A percentile compares a stretch with the other conserved stretches of the same genome.
Evolutionary conservation across 2,113 vertebrate species (phyloP).

Genomic region (Meriones unguiculatus): DNA sequence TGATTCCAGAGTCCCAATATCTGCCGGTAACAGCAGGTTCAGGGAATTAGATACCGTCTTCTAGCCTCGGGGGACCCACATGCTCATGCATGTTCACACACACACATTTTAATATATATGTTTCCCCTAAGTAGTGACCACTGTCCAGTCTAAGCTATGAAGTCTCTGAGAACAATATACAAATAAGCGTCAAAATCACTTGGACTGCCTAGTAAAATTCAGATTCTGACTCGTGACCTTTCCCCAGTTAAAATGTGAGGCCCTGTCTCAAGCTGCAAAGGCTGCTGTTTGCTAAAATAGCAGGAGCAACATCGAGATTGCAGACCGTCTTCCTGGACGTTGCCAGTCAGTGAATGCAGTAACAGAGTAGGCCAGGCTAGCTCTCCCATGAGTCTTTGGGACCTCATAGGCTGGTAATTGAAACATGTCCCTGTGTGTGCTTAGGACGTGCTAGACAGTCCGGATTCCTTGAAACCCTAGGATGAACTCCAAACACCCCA

Average conservation of each 20-base stretch:
- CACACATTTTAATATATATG: background rate
- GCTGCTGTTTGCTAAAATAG: conserved; percentile 28
- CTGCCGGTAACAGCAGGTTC: background rate
- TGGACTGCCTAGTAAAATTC: background rate
- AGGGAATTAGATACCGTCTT: background rate
- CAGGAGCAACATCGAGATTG: background rate
- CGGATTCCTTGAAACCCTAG: background rate
- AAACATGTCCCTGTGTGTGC: background rate
- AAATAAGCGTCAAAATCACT: background rate
- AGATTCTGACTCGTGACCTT: background rate
- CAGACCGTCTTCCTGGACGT: background rate
- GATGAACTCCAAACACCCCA: background rate
- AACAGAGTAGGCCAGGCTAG: background rate
- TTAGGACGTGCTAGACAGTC: background rate
- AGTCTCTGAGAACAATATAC: background rate
- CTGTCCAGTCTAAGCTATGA: background rate
- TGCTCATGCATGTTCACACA: background rate
- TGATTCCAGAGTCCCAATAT: background rate
- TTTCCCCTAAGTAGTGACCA: background rate
- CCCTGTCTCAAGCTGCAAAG: background rate
- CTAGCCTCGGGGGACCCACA: background rate
- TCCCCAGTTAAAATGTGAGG: background rate
- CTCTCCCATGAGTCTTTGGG: background rate
- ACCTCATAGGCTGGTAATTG: background rate
- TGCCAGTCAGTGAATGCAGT: background rate